Base-by-base conservation (phyloP, 2,113 vertebrate species). In the Eulemur rufifrons region DNA sequence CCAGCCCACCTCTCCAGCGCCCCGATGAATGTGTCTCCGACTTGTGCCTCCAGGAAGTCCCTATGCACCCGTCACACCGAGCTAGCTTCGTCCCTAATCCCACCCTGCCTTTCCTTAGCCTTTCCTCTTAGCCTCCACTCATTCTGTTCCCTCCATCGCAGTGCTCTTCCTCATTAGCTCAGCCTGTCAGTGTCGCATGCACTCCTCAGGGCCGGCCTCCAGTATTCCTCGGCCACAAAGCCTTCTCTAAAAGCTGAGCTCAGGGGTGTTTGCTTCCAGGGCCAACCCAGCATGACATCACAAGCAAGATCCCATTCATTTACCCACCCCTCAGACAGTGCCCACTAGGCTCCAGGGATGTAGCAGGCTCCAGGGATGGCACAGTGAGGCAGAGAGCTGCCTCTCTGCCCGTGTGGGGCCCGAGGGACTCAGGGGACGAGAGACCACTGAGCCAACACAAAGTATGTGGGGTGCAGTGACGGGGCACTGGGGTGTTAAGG, bases 1-100 rank as follows among this genome's bases (percentile, higher is more conserved):
- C 5, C 25, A 10, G 11, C 25, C 23, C 2, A 0, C 8, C 5
- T 68, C 37, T 29, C 15, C 42, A 5, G n/a, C 2, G 20, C 20
- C 21, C 34, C 3, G 0, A 6, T 17, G 59, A 27, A 5, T 3
- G 12, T 0, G 3, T 0, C 17, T 18, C 3, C 2, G 6, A 0
- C 0, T 0, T 4, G 3, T 0, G 0, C 13, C 54, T 52, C 54
- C 63, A 20, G 68, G 56, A 63, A 45, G n/a, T 29, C 18, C 59
- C 52, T 39, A 0, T 9, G 1, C 8, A 5, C n/a, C 15, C 0
- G 18, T 5, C 27, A 3, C 52, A 2, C 74, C 0, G 74, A 56
- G 9, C 77, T 7, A 4, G 17, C 15, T 68, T 6, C 0, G 0
- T 34, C 13, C 45, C 45, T 17, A 18, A 4, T 27, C n/a, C 23